phyloP scores from a whole-genome alignment of 2,113 vertebrate species.

The Cheilinus undulatus region DNA sequence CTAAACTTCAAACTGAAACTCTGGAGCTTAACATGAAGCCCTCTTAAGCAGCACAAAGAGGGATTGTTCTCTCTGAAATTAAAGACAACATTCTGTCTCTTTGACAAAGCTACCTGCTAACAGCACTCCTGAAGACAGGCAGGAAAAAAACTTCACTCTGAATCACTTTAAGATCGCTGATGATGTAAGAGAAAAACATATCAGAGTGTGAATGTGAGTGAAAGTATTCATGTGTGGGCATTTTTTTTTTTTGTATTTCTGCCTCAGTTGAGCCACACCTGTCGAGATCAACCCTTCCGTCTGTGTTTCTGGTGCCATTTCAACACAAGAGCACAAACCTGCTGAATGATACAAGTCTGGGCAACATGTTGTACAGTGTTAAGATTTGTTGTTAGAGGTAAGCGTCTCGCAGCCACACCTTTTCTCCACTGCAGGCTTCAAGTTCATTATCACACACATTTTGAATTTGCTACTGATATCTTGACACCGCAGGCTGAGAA shows the following conservation, averaged over 20 bases:
- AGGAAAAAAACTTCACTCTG: not conserved
- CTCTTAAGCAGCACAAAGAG: slow-evolving; percentile 33
- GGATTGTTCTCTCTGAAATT: slow-evolving; percentile 4
- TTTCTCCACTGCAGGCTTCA: slow-evolving; percentile 19
- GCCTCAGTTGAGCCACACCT: slow-evolving; percentile 38
- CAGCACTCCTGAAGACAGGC: slow-evolving; percentile 6
- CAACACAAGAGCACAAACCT: not conserved
- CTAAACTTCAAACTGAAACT: slow-evolving; percentile 5
- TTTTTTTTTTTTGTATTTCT: slow-evolving; percentile 24
- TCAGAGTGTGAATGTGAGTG: slow-evolving; percentile 10
- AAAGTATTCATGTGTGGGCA: not conserved
- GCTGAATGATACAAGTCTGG: slow-evolving; percentile 66
- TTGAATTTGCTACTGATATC: slow-evolving; percentile 37
- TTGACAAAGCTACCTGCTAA: slow-evolving; percentile 33
- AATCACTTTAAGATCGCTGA: slow-evolving; percentile 38
- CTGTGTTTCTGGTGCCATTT: slow-evolving; percentile 9
- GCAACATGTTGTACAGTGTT: slow-evolving; percentile 4
- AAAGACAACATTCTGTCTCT: slow-evolving; percentile 20
- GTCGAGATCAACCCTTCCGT: not conserved
- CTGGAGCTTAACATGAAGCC: not conserved
- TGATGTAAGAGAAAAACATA: slow-evolving; percentile 48
- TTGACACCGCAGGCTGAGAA: slow-evolving; percentile 38
- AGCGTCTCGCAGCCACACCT: slow-evolving; percentile 37
- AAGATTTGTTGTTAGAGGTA: slow-evolving; percentile 15
- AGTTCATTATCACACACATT: slow-evolving; percentile 36